phyloP scores from a whole-genome alignment of 2,113 vertebrate genomes.

The Meles meles region DNA sequence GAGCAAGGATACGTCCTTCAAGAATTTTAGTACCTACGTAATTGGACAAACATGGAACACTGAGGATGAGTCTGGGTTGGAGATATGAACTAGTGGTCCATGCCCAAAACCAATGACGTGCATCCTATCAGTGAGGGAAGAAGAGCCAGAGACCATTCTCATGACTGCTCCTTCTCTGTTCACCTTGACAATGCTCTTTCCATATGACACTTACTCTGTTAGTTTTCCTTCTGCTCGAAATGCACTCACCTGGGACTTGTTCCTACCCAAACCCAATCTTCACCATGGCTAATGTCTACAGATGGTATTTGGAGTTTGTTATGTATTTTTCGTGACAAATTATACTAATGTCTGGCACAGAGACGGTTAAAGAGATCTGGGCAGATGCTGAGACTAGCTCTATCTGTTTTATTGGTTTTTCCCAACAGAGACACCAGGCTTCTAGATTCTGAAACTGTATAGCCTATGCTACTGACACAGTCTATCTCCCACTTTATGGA shows the following conservation, averaged over 20 bases:
- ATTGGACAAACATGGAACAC: too few species aligned
- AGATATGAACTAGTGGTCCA: not conserved
- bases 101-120: not conserved
- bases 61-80: not conserved
- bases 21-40: not conserved
- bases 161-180: rapidly evolving
- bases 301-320: not conserved
- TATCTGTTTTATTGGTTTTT: not conserved
- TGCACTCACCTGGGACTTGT: not conserved
- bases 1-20: not conserved
- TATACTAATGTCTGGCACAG: not conserved
- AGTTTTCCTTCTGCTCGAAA: not conserved
- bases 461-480: not conserved
- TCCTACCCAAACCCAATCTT: not conserved
- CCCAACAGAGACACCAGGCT: not conserved
- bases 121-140: not conserved
- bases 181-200: not conserved
- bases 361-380: not conserved
- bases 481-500: not conserved
- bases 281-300: not conserved
- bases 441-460: not conserved
- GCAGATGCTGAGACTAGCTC: not conserved
- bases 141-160: not conserved
- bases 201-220: not conserved
- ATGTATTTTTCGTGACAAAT: not conserved